A percentile compares a stretch with the other conserved stretches of the same genome.
Evolutionary conservation across 1,140 invertebrate species (phyloP).

Genomic region (Drosophila novamexicana): DNA sequence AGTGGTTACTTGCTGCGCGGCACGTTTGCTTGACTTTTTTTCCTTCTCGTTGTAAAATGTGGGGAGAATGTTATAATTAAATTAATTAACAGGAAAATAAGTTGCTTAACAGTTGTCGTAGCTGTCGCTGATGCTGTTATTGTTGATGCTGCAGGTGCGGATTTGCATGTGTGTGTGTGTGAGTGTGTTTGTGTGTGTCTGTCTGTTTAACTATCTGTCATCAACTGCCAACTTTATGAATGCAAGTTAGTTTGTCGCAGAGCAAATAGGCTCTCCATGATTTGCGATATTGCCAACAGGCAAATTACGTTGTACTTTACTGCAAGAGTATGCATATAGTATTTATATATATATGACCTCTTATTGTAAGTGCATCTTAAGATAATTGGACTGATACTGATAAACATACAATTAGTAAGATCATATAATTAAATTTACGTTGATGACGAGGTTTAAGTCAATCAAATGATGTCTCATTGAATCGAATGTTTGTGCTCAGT

Average conservation of each 20-base stretch:
- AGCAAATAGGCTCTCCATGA: slow-evolving; percentile 5
- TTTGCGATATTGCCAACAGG: slow-evolving; percentile 13
- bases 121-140: slow-evolving; percentile 19
- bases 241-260: not conserved
- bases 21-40: slow-evolving; percentile 30
- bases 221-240: slow-evolving; percentile 8
- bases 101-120: slow-evolving; percentile 68
- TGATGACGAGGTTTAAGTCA: not conserved
- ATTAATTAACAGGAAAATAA: slow-evolving; percentile 78
- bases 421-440: slow-evolving; percentile 6
- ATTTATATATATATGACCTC: not conserved
- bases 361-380: slow-evolving; percentile 1
- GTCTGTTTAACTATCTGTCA: slow-evolving; percentile 5
- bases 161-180: slow-evolving; percentile 45
- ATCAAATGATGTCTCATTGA: not conserved
- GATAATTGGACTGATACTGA: slow-evolving; percentile 20
- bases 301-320: slow-evolving; percentile 7
- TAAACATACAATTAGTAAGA: slow-evolving; percentile 23
- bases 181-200: slow-evolving; percentile 6
- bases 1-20: slow-evolving; percentile 15
- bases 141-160: slow-evolving; percentile 37
- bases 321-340: not conserved
- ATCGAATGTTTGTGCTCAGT: too few species aligned
- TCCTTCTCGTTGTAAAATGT: slow-evolving; percentile 10
- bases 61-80: slow-evolving; percentile 65